Conservation (phyloP, 2,113 vertebrate genomes). For the Chaenocephalus aceratus region DNA sequence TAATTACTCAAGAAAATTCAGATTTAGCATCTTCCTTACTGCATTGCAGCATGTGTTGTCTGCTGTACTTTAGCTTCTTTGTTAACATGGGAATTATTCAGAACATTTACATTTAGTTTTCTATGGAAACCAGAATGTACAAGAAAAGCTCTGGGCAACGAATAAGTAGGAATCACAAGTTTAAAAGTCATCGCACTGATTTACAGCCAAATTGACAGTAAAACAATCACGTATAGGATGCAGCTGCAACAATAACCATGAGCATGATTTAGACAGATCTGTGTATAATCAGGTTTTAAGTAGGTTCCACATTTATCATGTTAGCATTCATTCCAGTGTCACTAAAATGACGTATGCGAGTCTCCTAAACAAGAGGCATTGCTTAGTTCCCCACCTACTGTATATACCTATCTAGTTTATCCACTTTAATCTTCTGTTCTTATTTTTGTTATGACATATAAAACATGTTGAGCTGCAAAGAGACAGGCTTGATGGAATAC, state of each 20-base stretch:
- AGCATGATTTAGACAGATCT: constrained; percentile 29
- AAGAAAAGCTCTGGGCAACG: constrained; percentile 43
- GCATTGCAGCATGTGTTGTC: constrained; percentile 19
- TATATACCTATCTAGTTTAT: constrained; percentile 37
- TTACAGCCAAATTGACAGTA: constrained; percentile 19
- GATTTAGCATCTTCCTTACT: constrained; percentile 13
- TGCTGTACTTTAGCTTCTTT: constrained; percentile 12
- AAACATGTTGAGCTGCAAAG: constrained; percentile 55
- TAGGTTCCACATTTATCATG: constrained; percentile 21
- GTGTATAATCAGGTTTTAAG: constrained; percentile 17
- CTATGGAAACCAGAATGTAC: constrained; percentile 44
- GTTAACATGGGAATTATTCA: constrained; percentile 31
- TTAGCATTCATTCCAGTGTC: constrained; percentile 14
- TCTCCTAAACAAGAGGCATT: constrained; percentile 47
- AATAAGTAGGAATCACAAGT: constrained; percentile 32
- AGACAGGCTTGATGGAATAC: constrained; percentile 60
- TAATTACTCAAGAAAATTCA: constrained; percentile 21
- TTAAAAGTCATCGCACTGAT: constrained; percentile 36
- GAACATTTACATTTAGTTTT: constrained; percentile 45
- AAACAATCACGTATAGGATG: constrained; percentile 27
- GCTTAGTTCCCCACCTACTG: constrained; percentile 43
- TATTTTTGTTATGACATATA: constrained; percentile 69
- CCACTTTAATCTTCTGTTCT: constrained; percentile 49
- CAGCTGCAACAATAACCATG: constrained; percentile 16
- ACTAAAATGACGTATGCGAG: constrained; percentile 40